A percentile compares a stretch with the other conserved stretches of the same genome.
Evolutionary conservation across 2,888 invertebrate genomes (phyloP).

Genomic region (Synergus laeviventris): DNA sequence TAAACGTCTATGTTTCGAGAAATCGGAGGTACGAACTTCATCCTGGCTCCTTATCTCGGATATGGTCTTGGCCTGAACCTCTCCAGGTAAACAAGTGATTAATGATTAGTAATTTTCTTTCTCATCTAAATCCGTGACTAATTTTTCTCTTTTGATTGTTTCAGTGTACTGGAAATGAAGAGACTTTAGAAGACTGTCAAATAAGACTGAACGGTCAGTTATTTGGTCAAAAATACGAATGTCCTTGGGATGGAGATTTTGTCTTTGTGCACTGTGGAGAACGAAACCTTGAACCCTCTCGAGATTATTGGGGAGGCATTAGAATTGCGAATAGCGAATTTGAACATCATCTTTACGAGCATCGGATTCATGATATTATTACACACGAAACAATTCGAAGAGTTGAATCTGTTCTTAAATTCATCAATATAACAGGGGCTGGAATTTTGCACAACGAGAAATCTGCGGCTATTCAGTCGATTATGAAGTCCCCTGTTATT

Average conservation of each 20-base stretch:
- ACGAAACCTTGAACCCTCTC: conserved; percentile 80
- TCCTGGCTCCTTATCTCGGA: conserved; percentile 89
- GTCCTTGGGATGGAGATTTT: conserved; percentile 93
- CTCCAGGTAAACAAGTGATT: conserved; percentile 80
- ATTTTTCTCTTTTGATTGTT: conserved; percentile 34
- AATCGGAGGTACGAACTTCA: conserved; percentile 92
- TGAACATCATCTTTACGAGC: conserved; percentile 89
- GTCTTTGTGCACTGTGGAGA: conserved; percentile 95
- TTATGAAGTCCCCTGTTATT: conserved; percentile 90
- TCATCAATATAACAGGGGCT: conserved; percentile 91
- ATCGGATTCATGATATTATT: conserved; percentile 87
- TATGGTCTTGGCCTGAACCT: conserved; percentile 97
- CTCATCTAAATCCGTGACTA: neutral
- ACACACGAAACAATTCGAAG: conserved; percentile 85
- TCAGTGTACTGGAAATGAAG: conserved; percentile 86
- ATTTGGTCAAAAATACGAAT: conserved; percentile 89
- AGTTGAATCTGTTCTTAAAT: conserved; percentile 87
- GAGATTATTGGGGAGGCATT: conserved; percentile 97
- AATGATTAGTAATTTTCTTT: neutral
- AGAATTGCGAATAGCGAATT: conserved; percentile 93
- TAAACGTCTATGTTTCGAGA: conserved; percentile 92
- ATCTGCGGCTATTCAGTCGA: conserved; percentile 93
- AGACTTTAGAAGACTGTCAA: conserved; percentile 87
- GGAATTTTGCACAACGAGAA: conserved; percentile 97
- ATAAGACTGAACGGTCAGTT: conserved; percentile 93